phyloP scores from a whole-genome alignment of 2,113 vertebrate genomes.

The Gallinago undulata region DNA sequence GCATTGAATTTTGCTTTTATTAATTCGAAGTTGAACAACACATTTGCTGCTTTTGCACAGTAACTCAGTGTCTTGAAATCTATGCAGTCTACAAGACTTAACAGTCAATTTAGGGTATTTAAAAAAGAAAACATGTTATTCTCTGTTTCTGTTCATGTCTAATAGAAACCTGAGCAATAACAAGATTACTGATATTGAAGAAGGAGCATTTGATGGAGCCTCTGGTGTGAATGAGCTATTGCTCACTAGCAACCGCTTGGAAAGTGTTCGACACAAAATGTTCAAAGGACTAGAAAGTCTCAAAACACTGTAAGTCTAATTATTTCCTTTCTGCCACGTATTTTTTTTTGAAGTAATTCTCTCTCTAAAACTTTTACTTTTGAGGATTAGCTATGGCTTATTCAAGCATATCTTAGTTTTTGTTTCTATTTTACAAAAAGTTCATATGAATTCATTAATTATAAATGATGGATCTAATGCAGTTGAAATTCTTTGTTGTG shows the following conservation, averaged over 20 bases:
- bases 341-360: neutral
- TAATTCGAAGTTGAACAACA: neutral
- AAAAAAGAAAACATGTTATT: neutral
- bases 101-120: neutral
- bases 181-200: slow-evolving; percentile 97
- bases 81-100: neutral
- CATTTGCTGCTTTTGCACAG: neutral
- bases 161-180: slow-evolving; percentile 97
- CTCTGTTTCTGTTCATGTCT: neutral
- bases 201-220: slow-evolving; percentile 95
- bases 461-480: neutral
- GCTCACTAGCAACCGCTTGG: slow-evolving; percentile 92
- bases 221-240: slow-evolving; percentile 93
- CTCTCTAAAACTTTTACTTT: neutral
- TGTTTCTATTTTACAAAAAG: neutral
- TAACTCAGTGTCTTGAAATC: neutral
- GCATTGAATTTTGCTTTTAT: neutral
- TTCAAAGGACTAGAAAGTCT: slow-evolving; percentile 92
- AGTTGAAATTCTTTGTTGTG: neutral
- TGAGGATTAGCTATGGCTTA: neutral
- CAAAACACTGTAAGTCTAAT: slow-evolving; percentile 89
- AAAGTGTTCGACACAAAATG: slow-evolving; percentile 91
- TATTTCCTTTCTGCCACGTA: neutral
- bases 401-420: neutral
- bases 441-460: neutral